Evolutionary conservation across 1,140 invertebrate species (phyloP).

Genomic region (Archivesica marissinica): DNA sequence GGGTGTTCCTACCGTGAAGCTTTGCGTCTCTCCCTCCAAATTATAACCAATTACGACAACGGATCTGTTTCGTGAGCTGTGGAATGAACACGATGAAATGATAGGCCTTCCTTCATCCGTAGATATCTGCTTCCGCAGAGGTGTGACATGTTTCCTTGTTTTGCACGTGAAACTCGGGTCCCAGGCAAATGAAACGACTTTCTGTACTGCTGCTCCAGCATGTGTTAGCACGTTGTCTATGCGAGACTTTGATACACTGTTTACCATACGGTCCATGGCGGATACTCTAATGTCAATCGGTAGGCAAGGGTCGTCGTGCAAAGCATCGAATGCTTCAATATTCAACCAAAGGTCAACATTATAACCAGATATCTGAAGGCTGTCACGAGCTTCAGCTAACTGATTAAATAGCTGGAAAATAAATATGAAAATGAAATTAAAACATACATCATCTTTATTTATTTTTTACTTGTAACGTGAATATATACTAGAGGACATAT

Average conservation of each 20-base stretch:
- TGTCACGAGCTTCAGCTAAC: conserved; percentile 47
- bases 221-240: conserved; percentile 70
- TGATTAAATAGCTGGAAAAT: conserved; percentile 65
- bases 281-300: conserved; percentile 65
- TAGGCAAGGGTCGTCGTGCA: conserved; percentile 71
- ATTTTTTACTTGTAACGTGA: too few relatives aligned
- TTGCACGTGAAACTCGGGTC: conserved; percentile 75
- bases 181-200: conserved; percentile 75
- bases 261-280: conserved; percentile 65
- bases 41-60: conserved; percentile 78
- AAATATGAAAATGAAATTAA: conserved; percentile 10
- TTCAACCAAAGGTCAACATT: conserved; percentile 73
- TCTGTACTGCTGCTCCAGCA: conserved; percentile 69
- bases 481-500: too few relatives aligned
- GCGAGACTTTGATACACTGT: conserved; percentile 69
- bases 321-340: conserved; percentile 74
- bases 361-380: conserved; percentile 9
- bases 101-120: conserved; percentile 67
- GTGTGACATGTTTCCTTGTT: conserved; percentile 54
- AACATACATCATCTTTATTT: not conserved
- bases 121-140: conserved; percentile 66
- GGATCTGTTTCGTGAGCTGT: conserved; percentile 72
- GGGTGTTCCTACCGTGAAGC: conserved; percentile 71
- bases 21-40: conserved; percentile 69
- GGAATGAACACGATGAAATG: conserved; percentile 76